Evolutionary conservation across 2,888 invertebrate species (phyloP).

Genomic region (Lacanobia wlatinum): DNA sequence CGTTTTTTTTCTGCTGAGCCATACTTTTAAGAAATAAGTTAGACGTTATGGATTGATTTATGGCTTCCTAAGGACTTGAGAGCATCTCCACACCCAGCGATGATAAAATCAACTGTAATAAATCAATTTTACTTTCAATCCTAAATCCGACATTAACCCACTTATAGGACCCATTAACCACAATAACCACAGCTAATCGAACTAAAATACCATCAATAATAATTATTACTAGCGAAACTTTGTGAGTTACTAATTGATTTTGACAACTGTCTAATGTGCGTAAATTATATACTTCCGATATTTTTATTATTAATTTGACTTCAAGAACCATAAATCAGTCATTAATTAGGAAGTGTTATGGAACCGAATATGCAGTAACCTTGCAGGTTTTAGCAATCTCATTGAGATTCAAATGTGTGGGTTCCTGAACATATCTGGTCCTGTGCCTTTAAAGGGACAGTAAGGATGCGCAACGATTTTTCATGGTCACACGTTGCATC

Average conservation of each 20-base stretch:
- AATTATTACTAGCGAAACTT: slow-evolving; percentile 22
- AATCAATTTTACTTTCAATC: slow-evolving; percentile 11
- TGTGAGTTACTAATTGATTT: slow-evolving; percentile 29
- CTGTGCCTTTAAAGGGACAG: slow-evolving; percentile 58
- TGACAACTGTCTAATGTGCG: slow-evolving; percentile 38
- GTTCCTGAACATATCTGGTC: slow-evolving; percentile 43
- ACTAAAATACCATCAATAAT: slow-evolving; percentile 29
- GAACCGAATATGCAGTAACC: slow-evolving; percentile 34
- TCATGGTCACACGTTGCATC: slow-evolving; percentile 29
- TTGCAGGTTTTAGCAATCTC: slow-evolving; percentile 59
- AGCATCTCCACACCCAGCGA: background rate
- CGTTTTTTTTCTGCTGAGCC: no score
- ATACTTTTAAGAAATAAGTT: no score
- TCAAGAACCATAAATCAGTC: slow-evolving; percentile 62
- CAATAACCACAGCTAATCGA: slow-evolving; percentile 7
- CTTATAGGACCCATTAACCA: background rate
- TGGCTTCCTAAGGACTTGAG: background rate
- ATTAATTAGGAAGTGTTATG: slow-evolving; percentile 35
- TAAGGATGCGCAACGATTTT: slow-evolving; percentile 32
- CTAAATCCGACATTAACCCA: slow-evolving; percentile 24
- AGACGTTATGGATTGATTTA: no score
- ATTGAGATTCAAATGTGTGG: slow-evolving; percentile 66
- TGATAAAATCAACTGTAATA: background rate
- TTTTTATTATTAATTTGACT: slow-evolving; percentile 45
- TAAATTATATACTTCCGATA: slow-evolving; percentile 17